A percentile compares a stretch with the other conserved stretches of the same genome.
phyloP scores from a whole-genome alignment of 2,113 vertebrate species.

The Lontra canadensis region DNA sequence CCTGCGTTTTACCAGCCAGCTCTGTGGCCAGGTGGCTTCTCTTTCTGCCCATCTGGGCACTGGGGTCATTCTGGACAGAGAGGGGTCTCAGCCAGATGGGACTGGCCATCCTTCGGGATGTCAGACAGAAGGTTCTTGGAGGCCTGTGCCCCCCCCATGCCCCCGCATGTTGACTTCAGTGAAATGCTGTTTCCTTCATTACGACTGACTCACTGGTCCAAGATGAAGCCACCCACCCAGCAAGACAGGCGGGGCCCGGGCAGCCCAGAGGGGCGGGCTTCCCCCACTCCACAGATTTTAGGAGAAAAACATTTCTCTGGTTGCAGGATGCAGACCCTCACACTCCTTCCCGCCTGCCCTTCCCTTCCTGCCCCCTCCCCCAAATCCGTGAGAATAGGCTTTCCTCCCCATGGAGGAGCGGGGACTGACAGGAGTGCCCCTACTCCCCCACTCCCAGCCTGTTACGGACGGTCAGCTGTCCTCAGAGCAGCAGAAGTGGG shows the following conservation, averaged over 20 bases:
- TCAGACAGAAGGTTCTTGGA: not conserved
- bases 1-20: not conserved
- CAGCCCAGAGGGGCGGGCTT: not conserved
- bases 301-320: not conserved
- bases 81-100: not conserved
- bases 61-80: not conserved
- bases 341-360: not conserved
- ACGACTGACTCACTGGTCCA: not conserved
- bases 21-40: not conserved
- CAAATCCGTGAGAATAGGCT: not conserved
- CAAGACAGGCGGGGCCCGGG: not conserved
- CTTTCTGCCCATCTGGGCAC: not conserved
- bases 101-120: not conserved
- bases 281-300: not conserved
- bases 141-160: not conserved
- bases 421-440: not conserved
- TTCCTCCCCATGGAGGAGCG: not conserved
- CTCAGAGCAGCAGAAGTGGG: rapidly evolving
- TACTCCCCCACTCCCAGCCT: rapidly evolving
- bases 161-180: not conserved
- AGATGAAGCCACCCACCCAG: not conserved
- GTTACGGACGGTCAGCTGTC: too few relatives aligned
- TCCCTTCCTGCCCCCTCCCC: not conserved
- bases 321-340: not conserved
- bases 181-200: not conserved